These are phyloP conservation scores for Boloria euphrosyne DNA, from an alignment of 2,888 invertebrate species.

Conservation along the genomic window DNA sequence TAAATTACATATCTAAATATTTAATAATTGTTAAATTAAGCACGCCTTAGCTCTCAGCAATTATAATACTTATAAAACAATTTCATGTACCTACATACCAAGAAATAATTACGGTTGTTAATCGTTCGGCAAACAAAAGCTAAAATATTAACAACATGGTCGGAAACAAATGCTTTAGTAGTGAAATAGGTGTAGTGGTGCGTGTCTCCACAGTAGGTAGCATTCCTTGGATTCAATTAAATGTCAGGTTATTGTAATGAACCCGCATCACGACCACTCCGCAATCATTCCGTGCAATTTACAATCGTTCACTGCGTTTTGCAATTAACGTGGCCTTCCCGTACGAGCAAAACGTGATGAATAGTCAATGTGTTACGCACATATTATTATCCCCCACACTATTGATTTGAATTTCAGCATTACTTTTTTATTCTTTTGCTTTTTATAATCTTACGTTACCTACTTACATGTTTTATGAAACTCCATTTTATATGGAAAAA, in stretches of 20 bases:
- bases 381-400: constrained; percentile 51
- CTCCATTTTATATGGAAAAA: too few species aligned
- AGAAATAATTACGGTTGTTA: too few species aligned
- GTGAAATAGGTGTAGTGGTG: constrained; percentile 40
- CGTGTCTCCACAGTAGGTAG: constrained; percentile 50
- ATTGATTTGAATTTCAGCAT: constrained; percentile 31
- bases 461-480: not conserved
- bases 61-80: too few species aligned
- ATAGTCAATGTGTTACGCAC: constrained; percentile 41
- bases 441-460: not conserved
- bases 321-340: constrained; percentile 68
- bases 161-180: constrained; percentile 2
- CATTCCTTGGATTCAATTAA: constrained; percentile 70
- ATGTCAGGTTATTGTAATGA: constrained; percentile 74
- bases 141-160: not conserved
- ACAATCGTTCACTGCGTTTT: constrained; percentile 70
- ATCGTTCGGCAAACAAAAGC: not conserved
- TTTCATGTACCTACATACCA: too few species aligned
- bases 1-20: not conserved
- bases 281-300: constrained; percentile 71
- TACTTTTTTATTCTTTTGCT: constrained; percentile 10
- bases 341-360: constrained; percentile 44
- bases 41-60: too few species aligned
- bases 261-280: constrained; percentile 63
- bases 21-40: too few species aligned